A percentile compares a stretch with the other conserved stretches of the same genome.
These are phyloP conservation scores for Columba livia DNA, from an alignment of 2,113 vertebrate species.

Conservation along the genomic window DNA sequence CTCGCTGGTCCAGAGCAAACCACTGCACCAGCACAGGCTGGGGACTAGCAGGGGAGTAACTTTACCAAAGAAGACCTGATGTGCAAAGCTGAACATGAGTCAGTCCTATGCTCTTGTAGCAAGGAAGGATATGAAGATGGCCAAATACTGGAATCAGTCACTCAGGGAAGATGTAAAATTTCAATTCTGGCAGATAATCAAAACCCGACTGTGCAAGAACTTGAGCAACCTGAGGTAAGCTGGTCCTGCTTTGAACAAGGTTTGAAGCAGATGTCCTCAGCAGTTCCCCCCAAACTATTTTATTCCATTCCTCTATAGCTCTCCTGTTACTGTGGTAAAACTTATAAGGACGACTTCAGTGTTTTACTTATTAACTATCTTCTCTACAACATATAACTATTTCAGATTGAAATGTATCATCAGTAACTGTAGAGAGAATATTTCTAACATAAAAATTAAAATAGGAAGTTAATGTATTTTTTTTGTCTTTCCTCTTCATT, in stretches of 20 bases:
- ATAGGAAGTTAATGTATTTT: not conserved
- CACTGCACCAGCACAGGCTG: not conserved
- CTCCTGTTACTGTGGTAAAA: not conserved
- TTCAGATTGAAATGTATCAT: not conserved
- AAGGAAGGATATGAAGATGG: not conserved
- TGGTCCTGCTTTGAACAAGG: not conserved
- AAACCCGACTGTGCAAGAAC: not conserved
- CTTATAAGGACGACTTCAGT: not conserved
- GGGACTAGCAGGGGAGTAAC: not conserved
- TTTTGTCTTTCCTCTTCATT: not conserved
- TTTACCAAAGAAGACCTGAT: not conserved
- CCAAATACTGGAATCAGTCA: not conserved
- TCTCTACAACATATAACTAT: not conserved
- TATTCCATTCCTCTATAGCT: not conserved
- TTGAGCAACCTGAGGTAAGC: not conserved
- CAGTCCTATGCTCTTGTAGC: not conserved
- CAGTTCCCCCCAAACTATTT: not conserved
- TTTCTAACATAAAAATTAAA: not conserved
- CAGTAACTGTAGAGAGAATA: not conserved
- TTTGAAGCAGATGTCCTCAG: not conserved
- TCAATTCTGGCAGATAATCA: not conserved
- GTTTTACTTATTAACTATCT: not conserved
- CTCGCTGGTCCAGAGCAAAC: too few species aligned
- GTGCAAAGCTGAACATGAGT: not conserved
- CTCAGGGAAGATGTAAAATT: not conserved